Conservation (phyloP, 2,113 vertebrate species). For the Triplophysa siluroides region DNA sequence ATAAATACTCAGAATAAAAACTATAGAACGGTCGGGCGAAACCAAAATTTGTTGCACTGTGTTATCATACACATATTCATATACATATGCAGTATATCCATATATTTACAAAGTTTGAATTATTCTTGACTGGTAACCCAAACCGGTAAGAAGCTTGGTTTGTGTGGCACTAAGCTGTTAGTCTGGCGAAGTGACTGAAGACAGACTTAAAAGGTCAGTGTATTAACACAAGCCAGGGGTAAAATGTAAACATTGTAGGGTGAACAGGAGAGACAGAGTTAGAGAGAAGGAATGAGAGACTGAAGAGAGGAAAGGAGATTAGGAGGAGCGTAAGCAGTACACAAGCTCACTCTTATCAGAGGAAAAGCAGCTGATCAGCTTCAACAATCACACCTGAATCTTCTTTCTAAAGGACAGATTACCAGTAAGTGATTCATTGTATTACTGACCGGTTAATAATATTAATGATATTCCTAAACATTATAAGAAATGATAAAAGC, state of each 20-base stretch:
- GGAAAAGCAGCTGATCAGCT: constrained; percentile 42
- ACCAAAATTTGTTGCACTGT: too few relatives aligned
- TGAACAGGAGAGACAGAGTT: constrained; percentile 19
- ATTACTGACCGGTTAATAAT: not conserved
- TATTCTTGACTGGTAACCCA: constrained; percentile 42
- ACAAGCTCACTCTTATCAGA: constrained; percentile 28
- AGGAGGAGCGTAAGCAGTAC: constrained; percentile 28
- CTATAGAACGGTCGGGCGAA: too few relatives aligned
- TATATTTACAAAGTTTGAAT: constrained; percentile 48
- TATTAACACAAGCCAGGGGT: constrained; percentile 45
- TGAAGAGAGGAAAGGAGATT: constrained; percentile 22
- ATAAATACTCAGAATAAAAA: too few relatives aligned
- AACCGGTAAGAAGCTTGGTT: constrained; percentile 52
- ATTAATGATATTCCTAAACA: not conserved
- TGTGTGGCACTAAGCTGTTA: constrained; percentile 42
- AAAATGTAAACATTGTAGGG: constrained; percentile 59
- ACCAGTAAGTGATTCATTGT: not conserved
- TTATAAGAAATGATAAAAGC: not conserved
- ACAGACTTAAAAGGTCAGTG: constrained; percentile 55
- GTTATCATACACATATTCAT: too few relatives aligned
- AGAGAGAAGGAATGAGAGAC: constrained; percentile 9
- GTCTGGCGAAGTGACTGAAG: constrained; percentile 54
- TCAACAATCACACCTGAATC: constrained; percentile 14
- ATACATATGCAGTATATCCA: too few relatives aligned
- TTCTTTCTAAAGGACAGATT: constrained; percentile 10